phyloP scores from a whole-genome alignment of 2,888 invertebrate genomes.

The Octodonta nipae region DNA sequence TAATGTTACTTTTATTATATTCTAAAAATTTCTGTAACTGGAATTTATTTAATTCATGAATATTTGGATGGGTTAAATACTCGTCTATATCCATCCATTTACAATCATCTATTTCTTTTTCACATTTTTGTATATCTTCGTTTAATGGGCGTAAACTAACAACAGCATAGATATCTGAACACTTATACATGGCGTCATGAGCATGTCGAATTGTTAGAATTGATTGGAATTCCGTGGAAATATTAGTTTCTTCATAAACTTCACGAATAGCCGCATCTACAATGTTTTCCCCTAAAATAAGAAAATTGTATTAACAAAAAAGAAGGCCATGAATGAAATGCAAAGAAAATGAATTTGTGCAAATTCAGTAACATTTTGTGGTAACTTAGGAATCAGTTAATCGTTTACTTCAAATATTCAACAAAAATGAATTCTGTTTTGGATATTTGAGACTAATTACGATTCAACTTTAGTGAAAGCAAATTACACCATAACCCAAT shows the following conservation, averaged over 20 bases:
- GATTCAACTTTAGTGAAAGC: too few relatives aligned
- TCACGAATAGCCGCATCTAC: slow-evolving; percentile 71
- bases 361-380: too few relatives aligned
- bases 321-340: too few relatives aligned
- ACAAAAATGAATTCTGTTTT: too few relatives aligned
- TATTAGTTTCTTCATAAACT: slow-evolving; percentile 81
- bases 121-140: slow-evolving; percentile 51
- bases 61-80: slow-evolving; percentile 55
- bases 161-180: slow-evolving; percentile 78
- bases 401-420: too few relatives aligned
- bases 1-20: slow-evolving; percentile 46
- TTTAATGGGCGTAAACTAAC: slow-evolving; percentile 56
- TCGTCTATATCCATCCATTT: slow-evolving; percentile 73
- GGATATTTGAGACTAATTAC: too few relatives aligned
- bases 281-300: slow-evolving; percentile 60
- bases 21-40: slow-evolving; percentile 55
- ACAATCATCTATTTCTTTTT: slow-evolving; percentile 63
- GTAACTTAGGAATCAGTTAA: too few relatives aligned
- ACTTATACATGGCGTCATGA: slow-evolving; percentile 61
- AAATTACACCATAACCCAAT: too few relatives aligned
- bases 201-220: slow-evolving; percentile 66
- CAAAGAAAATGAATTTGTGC: too few relatives aligned
- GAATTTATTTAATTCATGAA: slow-evolving; percentile 55
- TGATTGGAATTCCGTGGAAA: slow-evolving; percentile 60
- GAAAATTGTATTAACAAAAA: too few relatives aligned